Evolutionary conservation across 2,113 vertebrate genomes (phyloP).

Genomic region (Tympanuchus pallidicinctus): DNA sequence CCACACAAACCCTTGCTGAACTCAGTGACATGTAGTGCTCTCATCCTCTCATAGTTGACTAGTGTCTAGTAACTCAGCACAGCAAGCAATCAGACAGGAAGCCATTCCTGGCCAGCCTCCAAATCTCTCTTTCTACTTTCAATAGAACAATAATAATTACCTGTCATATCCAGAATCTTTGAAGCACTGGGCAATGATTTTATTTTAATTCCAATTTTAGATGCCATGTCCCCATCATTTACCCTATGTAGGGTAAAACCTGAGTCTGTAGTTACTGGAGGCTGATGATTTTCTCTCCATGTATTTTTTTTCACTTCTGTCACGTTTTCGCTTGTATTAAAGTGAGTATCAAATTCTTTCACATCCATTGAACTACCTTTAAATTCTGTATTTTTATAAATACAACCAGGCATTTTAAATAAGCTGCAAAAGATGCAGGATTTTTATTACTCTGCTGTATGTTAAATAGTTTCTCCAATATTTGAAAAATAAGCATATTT

Average conservation of each 20-base stretch:
- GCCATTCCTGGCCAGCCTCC: background rate
- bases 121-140: slow-evolving; percentile 17
- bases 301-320: slow-evolving; percentile 71
- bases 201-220: slow-evolving; percentile 77
- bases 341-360: slow-evolving; percentile 33
- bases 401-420: slow-evolving; percentile 78
- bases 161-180: slow-evolving; percentile 80
- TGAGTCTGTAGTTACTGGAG: slow-evolving; percentile 64
- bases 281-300: slow-evolving; percentile 66
- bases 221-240: slow-evolving; percentile 61
- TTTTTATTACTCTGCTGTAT: background rate
- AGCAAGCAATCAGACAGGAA: background rate
- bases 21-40: background rate
- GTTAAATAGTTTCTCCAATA: background rate
- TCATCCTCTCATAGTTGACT: background rate
- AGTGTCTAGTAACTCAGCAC: background rate
- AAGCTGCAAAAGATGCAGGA: slow-evolving; percentile 77
- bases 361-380: slow-evolving; percentile 21
- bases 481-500: background rate
- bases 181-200: slow-evolving; percentile 80
- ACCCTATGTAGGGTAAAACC: slow-evolving; percentile 66
- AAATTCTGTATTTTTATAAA: slow-evolving; percentile 51
- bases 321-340: slow-evolving; percentile 60
- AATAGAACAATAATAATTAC: slow-evolving; percentile 77
- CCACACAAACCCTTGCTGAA: background rate